Percentiles rank a stretch among this genome's conserved stretches.
phyloP scores from a whole-genome alignment of 2,113 vertebrate genomes.

The Prochilodus magdalenae region DNA sequence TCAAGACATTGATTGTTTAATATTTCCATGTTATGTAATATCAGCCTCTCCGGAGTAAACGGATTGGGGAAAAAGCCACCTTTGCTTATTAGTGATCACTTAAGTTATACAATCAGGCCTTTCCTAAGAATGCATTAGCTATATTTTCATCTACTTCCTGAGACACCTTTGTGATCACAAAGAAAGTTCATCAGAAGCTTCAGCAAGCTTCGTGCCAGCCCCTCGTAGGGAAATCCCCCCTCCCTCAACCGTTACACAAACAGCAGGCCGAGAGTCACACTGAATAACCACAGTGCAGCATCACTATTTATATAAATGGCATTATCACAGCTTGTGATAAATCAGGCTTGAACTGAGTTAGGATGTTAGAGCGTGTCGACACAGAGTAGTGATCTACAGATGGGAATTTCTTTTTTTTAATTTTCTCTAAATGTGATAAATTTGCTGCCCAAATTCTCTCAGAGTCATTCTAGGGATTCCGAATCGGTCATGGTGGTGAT shows the following conservation, averaged over 20 bases:
- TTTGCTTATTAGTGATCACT: too few species aligned
- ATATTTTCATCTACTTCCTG: not conserved
- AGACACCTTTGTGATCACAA: not conserved
- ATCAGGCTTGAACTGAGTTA: not conserved
- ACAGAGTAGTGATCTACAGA: not conserved
- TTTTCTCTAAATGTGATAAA: too few species aligned
- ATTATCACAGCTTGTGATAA: not conserved
- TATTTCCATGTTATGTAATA: too few species aligned
- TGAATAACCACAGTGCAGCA: not conserved
- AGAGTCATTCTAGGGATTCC: too few species aligned
- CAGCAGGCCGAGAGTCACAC: conserved; percentile 3
- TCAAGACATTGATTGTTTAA: too few species aligned
- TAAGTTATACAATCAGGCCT: not conserved
- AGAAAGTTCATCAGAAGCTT: not conserved
- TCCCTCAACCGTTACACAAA: not conserved
- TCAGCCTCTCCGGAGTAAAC: too few species aligned
- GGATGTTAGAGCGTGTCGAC: too few species aligned
- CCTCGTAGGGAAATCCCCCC: not conserved
- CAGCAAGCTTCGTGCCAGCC: not conserved
- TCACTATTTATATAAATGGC: not conserved
- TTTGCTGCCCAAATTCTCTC: too few species aligned
- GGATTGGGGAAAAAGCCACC: too few species aligned
- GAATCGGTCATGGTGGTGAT: too few species aligned
- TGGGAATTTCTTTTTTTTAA: not conserved
- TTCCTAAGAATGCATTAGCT: not conserved